Percentiles rank a stretch among this genome's conserved stretches.
phyloP scores from a whole-genome alignment of 2,888 invertebrate species.

The Phorcus lineatus region DNA sequence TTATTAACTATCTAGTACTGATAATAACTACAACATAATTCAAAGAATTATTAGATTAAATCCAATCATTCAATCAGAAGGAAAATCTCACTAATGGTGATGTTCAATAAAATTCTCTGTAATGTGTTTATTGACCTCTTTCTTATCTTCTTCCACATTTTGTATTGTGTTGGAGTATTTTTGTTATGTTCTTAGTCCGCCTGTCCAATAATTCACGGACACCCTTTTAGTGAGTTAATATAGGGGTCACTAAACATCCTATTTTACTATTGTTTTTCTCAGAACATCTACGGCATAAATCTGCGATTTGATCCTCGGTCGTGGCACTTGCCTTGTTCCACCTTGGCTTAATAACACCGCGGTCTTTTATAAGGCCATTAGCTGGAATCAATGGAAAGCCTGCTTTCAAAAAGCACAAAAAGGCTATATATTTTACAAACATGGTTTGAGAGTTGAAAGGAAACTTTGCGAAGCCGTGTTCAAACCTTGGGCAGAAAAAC shows the following conservation, averaged over 20 bases:
- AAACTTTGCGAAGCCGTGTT: not conserved
- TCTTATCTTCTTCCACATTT: too few species aligned
- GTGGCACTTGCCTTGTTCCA: not conserved
- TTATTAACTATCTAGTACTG: too few species aligned
- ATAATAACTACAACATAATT: too few species aligned
- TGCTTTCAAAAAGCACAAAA: not conserved
- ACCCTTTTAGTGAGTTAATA: not conserved
- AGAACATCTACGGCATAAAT: not conserved
- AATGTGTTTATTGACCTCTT: too few species aligned
- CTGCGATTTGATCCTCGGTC: not conserved
- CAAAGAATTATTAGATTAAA: too few species aligned
- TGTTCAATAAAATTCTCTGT: too few species aligned
- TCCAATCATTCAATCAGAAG: too few species aligned
- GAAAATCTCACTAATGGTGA: too few species aligned
- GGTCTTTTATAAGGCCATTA: constrained; percentile 1
- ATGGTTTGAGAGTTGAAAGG: not conserved
- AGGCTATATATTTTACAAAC: not conserved
- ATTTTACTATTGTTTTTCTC: too few species aligned
- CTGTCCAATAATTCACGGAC: not conserved
- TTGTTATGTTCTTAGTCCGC: too few species aligned
- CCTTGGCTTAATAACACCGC: not conserved
- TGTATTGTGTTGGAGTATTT: too few species aligned
- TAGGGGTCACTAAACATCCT: too few species aligned
- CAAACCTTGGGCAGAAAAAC: not conserved
- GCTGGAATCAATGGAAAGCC: not conserved